Base-by-base conservation (phyloP, 2,888 invertebrate genomes). In the Gryllus longicercus region DNA sequence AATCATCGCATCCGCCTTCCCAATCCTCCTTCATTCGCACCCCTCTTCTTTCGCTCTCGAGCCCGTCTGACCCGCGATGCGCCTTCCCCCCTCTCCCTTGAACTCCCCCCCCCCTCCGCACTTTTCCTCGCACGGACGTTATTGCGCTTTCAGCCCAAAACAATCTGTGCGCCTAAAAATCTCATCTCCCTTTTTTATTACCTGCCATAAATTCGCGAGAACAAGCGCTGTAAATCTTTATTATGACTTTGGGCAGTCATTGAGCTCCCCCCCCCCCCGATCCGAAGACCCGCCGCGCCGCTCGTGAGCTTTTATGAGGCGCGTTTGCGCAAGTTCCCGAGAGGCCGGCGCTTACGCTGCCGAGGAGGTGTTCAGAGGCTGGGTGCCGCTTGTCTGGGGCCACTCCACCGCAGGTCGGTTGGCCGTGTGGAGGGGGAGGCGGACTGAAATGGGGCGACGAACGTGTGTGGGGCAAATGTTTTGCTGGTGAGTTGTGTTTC, bases 151-250 rank as follows among this genome's bases (percentile, higher is more conserved):
- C 16, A 63, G n/a, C n/a, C 63, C 63, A n/a, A 63, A 63, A 63
- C 63, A 18, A 63, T 63, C 14, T 63, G 63, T 63, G 63, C n/a
- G 16, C 63, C 63, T 14, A 63, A 63, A 63, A 63, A 63, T 63
- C 63, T 63, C 63, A 63, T 63, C 63, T 63, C 16, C 63, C 63
- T 16, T 63, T 63, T 63, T 63, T 63, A 63, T 63, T 63, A 63
- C 63, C 63, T 11, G 63, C 63, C 63, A 63, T 63, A 63, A 63
- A 63, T 63, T 63, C 16, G 63, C 63, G 63, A 63, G 63, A 18
- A 63, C 63, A 63, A 18, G 63, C 63, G 63, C 63, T 63, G 63
- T 63, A 63, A 63, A 63, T 63, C n/a, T n/a, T 18, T 14, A 63
- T 63, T 63, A 63, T n/a, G 38, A 38, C 38, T 38, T 38, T 38